Percentiles rank a stretch among this genome's conserved stretches.
phyloP scores from a whole-genome alignment of 2,888 invertebrate genomes.

The Drosophila nigricruria region DNA sequence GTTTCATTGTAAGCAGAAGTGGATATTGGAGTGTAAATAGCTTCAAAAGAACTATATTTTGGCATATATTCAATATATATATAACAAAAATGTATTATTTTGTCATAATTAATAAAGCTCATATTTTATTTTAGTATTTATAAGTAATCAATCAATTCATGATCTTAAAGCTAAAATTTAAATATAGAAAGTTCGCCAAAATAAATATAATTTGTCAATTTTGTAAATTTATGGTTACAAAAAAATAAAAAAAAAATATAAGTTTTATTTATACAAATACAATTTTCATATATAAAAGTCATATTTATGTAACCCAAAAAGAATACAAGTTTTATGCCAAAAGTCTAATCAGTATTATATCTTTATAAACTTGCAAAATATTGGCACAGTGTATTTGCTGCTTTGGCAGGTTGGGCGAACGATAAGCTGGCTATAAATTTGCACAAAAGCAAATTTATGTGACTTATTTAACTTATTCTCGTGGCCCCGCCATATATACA shows the following conservation, averaged over 20 bases:
- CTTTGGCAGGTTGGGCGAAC: slow-evolving; percentile 24
- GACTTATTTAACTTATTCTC: slow-evolving; percentile 11
- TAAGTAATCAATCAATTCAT: neutral
- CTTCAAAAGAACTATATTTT: neutral
- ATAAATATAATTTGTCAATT: no score
- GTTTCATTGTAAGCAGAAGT: slow-evolving; percentile 44
- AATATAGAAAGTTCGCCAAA: neutral
- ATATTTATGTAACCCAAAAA: no score
- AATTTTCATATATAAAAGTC: no score
- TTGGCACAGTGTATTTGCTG: neutral
- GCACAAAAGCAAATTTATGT: slow-evolving; percentile 16
- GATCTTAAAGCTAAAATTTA: neutral
- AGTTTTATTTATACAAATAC: no score
- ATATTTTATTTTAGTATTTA: no score
- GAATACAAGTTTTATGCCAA: slow-evolving; percentile 25
- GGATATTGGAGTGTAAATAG: no score
- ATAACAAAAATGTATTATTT: neutral
- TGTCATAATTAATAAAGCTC: no score
- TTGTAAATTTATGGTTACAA: no score
- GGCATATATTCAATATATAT: neutral
- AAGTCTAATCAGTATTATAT: slow-evolving; percentile 2
- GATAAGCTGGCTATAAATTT: slow-evolving; percentile 39
- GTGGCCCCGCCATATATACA: neutral
- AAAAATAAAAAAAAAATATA: no score
- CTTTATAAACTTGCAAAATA: neutral